phyloP scores from a whole-genome alignment of 2,113 vertebrate species.

The Pluvianellus socialis region DNA sequence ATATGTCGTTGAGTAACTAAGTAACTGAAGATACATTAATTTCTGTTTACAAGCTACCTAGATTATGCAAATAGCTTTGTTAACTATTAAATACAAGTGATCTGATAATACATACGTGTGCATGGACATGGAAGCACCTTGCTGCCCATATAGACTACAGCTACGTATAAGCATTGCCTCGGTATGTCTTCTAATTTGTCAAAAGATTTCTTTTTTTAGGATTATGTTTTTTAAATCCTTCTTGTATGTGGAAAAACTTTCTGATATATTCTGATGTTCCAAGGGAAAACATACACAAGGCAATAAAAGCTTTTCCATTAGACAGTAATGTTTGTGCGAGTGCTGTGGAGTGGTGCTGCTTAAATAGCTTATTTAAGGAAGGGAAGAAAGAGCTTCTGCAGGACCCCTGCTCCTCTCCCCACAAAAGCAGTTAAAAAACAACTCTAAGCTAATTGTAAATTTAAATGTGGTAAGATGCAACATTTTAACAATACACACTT shows the following conservation, averaged over 20 bases:
- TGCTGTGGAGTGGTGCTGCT: not conserved
- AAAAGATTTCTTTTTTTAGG: not conserved
- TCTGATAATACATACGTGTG: not conserved
- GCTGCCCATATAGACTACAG: not conserved
- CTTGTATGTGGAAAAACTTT: not conserved
- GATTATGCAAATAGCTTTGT: not conserved
- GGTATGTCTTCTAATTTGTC: not conserved
- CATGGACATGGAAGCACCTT: not conserved
- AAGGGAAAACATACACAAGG: not conserved
- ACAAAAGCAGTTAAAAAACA: not conserved
- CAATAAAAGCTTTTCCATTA: not conserved
- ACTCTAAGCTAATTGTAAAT: not conserved
- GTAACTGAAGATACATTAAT: not conserved
- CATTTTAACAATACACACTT: not conserved
- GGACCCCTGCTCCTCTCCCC: not conserved
- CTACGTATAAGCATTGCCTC: not conserved
- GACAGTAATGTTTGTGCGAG: not conserved
- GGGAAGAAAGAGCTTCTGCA: not conserved
- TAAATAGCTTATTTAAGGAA: not conserved
- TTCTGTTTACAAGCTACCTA: not conserved
- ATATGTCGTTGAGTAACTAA: not conserved
- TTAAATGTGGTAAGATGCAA: not conserved
- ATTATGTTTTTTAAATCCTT: not conserved
- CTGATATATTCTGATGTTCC: not conserved
- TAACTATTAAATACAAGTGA: not conserved